phyloP scores from a whole-genome alignment of 2,797 vertebrate species.

The Salmo trutta region DNA sequence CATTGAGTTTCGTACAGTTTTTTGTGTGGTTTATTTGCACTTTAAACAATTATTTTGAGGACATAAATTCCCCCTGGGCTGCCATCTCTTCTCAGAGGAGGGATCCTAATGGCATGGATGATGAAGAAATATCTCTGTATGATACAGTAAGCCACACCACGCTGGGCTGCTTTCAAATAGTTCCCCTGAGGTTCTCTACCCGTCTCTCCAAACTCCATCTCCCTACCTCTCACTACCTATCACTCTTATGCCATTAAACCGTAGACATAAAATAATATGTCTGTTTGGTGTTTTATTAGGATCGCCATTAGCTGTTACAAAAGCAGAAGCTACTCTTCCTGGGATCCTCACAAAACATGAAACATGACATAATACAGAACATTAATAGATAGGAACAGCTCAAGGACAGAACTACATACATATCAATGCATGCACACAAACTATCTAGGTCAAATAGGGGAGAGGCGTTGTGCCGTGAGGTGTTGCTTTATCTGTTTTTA shows the following conservation, averaged over 20 bases:
- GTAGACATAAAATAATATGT: conserved; percentile 20
- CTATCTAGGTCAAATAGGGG: no score
- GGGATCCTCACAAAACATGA: no score
- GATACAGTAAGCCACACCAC: not conserved
- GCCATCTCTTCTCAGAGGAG: not conserved
- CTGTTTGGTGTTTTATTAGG: not conserved
- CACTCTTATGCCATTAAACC: conserved; percentile 1
- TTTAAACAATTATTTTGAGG: conserved; percentile 14
- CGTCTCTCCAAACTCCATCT: not conserved
- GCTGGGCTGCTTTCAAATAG: not conserved
- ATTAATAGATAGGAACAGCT: no score
- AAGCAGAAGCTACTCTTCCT: no score
- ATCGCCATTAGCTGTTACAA: no score
- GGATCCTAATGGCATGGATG: not conserved
- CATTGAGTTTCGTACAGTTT: not conserved
- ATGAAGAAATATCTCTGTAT: not conserved
- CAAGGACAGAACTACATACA: no score
- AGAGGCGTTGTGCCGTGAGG: no score
- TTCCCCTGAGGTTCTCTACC: not conserved
- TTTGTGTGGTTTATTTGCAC: conserved; percentile 19
- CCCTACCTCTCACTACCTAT: conserved; percentile 1
- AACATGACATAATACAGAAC: no score
- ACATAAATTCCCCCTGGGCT: not conserved
- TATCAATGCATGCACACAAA: no score
- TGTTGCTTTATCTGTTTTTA: no score